Conservation (phyloP, 1,140 invertebrate species). For the Pachypeltis micranthus region DNA sequence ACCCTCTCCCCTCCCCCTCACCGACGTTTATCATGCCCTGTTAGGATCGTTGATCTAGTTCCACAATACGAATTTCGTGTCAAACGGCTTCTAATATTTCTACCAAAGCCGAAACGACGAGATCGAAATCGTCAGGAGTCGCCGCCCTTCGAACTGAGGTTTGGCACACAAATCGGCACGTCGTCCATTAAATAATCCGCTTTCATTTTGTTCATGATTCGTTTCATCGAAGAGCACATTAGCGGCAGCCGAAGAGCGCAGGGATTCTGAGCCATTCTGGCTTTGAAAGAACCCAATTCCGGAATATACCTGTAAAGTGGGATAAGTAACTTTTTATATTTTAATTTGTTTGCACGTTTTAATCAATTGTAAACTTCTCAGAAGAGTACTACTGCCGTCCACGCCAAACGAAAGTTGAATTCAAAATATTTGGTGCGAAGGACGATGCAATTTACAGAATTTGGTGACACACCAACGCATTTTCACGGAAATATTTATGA, state of each 20-base stretch:
- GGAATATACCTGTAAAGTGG: background rate
- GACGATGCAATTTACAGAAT: background rate
- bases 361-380: background rate
- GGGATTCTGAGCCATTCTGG: background rate
- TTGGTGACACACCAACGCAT: background rate
- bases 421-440: background rate
- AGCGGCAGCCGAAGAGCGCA: background rate
- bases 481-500: background rate
- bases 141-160: no score
- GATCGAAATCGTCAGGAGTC: no score
- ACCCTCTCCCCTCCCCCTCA: no score
- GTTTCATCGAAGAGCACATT: background rate
- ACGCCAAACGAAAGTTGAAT: background rate
- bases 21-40: no score
- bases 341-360: background rate
- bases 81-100: no score
- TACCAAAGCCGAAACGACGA: no score
- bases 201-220: background rate
- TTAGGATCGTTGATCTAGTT: no score
- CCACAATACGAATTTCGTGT: no score
- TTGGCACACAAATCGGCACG: no score
- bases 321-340: background rate
- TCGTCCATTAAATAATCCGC: background rate
- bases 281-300: background rate
- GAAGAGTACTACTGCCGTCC: background rate